phyloP scores from a whole-genome alignment of 2,888 invertebrate genomes.

The Drosophila demipolita region DNA sequence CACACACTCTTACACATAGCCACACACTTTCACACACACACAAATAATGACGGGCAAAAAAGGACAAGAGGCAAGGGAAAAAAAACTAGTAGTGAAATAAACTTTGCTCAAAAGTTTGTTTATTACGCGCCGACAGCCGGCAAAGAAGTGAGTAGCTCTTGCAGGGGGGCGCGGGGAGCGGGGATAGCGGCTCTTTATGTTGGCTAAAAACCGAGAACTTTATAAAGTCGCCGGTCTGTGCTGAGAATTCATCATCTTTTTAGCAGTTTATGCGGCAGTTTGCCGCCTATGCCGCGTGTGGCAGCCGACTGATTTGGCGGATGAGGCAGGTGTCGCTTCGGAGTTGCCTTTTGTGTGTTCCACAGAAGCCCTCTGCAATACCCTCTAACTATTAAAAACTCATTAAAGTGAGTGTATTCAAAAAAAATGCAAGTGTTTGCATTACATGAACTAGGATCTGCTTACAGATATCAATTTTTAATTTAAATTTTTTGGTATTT shows the following conservation, averaged over 20 bases:
- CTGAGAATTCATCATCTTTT: conserved; percentile 81
- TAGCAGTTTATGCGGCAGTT: conserved; percentile 77
- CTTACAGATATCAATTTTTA: not conserved
- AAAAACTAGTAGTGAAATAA: conserved; percentile 76
- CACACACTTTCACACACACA: conserved; percentile 15
- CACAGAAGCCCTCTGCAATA: conserved; percentile 39
- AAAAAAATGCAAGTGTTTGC: not conserved
- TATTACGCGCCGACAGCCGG: conserved; percentile 76
- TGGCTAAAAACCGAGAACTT: conserved; percentile 36
- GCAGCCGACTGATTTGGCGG: conserved; percentile 4
- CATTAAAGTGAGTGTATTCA: not conserved
- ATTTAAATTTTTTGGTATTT: not conserved
- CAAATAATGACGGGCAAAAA: conserved; percentile 18
- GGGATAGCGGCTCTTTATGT: not conserved
- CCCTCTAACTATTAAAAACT: conserved; percentile 6
- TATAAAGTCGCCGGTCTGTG: conserved; percentile 60
- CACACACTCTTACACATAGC: conserved; percentile 9
- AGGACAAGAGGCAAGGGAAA: conserved; percentile 5
- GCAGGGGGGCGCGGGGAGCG: not conserved
- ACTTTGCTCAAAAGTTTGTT: conserved; percentile 82
- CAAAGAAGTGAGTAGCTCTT: conserved; percentile 61
- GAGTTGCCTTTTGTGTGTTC: conserved; percentile 31
- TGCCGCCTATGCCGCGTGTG: conserved; percentile 58
- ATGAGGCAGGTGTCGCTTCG: conserved; percentile 24
- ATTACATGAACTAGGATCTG: no score